Evolutionary conservation across 2,888 invertebrate genomes (phyloP), one percentile per base, ranked within the genome.

Genomic region (Alloscopus bannaensis): DNA sequence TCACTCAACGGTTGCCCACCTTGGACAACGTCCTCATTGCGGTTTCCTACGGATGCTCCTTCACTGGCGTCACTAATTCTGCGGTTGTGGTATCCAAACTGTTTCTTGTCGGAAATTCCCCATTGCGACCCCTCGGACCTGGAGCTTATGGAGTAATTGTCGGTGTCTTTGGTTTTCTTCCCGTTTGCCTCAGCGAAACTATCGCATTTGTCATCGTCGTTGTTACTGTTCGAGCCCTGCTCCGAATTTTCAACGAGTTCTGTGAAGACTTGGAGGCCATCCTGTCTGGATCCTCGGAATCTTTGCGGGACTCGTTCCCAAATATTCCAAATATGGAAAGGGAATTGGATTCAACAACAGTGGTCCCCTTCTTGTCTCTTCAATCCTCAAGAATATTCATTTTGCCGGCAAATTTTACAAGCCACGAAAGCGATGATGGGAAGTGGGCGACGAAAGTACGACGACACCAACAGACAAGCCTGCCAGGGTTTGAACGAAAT

Each of bases 191-290:
- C 1, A 59, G 75, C 11, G 69, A 75, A 20, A 80, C 75, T 1
- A 29, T 80, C 3, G 70, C 75, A 0, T 80, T 75, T 28, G 52
- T 70, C 13, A 20, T 75, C 16, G 55, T 80, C n/a, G 52, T 65
- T 18, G 64, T 52, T 3, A 47, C 24, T 36, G 52, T 70, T 8
- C 26, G 75, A 26, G 68, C 75, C 6, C 29, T 75, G 29, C 42
- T 75, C 16, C 24, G 69, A 42, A 68, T 80, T 22, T 80, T 68
- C 31, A 68, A 70, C n/a, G 80, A 80, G n/a, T 80, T 80, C 68
- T 80, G 80, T 36, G 28, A 64, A 3, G 75, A 80, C 16, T 16
- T 80, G 36, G 75, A 75, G 68, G 8, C 4, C 18, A 36, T 64
- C 13, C 50, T 72, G 18, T 20, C 28, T 20, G 20, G 28, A 13